A percentile compares a stretch with the other conserved stretches of the same genome.
These are phyloP conservation scores for Cantharis nigra DNA, from an alignment of 2,888 invertebrate genomes.

Conservation along the genomic window DNA sequence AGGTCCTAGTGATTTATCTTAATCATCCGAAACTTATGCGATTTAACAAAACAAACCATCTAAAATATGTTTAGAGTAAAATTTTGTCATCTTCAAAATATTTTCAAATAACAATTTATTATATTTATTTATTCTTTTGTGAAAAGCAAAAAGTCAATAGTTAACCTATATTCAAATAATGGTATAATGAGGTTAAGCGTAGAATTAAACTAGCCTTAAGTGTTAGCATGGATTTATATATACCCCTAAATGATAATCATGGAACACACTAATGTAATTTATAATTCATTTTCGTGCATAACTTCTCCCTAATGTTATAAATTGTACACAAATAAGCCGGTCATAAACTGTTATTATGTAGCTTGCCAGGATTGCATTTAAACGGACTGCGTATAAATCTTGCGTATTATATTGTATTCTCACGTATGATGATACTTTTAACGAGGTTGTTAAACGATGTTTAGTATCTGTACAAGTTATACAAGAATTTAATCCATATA, in stretches of 20 bases:
- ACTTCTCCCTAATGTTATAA: constrained; percentile 12
- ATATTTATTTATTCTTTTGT: not conserved
- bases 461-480: not conserved
- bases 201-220: not conserved
- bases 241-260: not conserved
- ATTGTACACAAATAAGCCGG: constrained; percentile 16
- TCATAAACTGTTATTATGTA: constrained; percentile 26
- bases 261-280: constrained; percentile 4
- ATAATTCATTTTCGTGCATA: constrained; percentile 13
- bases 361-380: constrained; percentile 12
- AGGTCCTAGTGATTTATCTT: too few relatives aligned
- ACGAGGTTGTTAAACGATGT: not conserved
- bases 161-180: not conserved
- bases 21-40: too few relatives aligned
- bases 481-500: not conserved
- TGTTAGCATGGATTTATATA: not conserved
- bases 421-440: not conserved
- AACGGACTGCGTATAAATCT: not conserved
- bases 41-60: too few relatives aligned
- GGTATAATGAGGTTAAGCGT: not conserved
- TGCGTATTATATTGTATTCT: not conserved
- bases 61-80: too few relatives aligned
- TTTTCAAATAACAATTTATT: not conserved
- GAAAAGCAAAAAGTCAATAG: not conserved
- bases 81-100: not conserved